Percentiles rank a stretch among this genome's conserved stretches.
Evolutionary conservation across 2,113 vertebrate species (phyloP).

Genomic region (Paralichthys olivaceus): DNA sequence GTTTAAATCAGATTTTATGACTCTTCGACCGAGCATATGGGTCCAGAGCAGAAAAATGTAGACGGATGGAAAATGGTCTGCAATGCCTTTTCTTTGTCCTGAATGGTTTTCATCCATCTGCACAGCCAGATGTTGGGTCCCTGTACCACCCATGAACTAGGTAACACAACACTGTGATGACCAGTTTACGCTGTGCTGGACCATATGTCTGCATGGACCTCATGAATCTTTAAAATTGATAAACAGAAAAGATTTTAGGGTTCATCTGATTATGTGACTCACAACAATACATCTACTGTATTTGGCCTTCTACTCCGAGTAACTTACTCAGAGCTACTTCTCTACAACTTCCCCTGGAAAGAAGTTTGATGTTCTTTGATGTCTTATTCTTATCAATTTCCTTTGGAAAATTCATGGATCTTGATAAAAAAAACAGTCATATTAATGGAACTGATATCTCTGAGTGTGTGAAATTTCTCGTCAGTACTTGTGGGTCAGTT

Average conservation of each 20-base stretch:
- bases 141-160: conserved; percentile 36
- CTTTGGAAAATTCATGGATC: no score
- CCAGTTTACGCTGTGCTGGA: conserved; percentile 19
- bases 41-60: conserved; percentile 24
- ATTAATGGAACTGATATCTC: no score
- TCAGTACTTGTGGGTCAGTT: no score
- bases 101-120: conserved; percentile 65
- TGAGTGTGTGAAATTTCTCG: no score
- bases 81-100: conserved; percentile 54
- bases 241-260: background rate
- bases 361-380: no score
- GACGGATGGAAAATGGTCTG: conserved; percentile 41
- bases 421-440: no score
- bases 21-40: conserved; percentile 42
- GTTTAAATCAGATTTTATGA: conserved; percentile 55
- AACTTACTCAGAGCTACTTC: background rate
- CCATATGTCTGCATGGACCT: conserved; percentile 46
- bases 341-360: background rate
- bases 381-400: no score
- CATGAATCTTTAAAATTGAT: conserved; percentile 5
- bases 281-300: background rate
- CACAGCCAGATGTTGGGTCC: conserved; percentile 60
- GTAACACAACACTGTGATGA: conserved; percentile 61
- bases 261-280: background rate
- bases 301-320: background rate